Evolutionary conservation across 2,888 invertebrate genomes (phyloP), one percentile per base, ranked within the genome.

Genomic region (Sialis fuliginosa): DNA sequence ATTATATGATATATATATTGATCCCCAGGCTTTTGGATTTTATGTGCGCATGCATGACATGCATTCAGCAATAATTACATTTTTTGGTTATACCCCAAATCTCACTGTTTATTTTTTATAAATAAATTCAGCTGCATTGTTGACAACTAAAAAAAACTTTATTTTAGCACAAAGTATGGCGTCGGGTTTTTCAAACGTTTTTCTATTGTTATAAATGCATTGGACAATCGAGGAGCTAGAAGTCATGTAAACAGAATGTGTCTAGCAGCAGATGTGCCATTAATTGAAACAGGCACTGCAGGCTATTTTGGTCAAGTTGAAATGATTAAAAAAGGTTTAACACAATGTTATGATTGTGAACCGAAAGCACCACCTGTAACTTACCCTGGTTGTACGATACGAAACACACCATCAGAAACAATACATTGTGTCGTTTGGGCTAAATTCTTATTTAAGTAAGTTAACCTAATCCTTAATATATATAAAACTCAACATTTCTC

Each of bases 351-450:
- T 57, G 98, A 99, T 64, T 99, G 98, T 62, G 80, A 81, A 46
- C 90, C 91, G 0, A 92, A 92, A 64, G 80, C 88, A 6, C 74
- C 83, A 12, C 90, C 91, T 60, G 95, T 92, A 62, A 82, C 88
- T 6, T 99, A 81, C 67, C 97, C 98, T 0, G 95, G 96, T 0
- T 99, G 98, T 63, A 99, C 98, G 2, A 99, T 99, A 54, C 75
- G 98, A 39, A 99, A 99, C 62, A 99, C 98, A 0, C 98, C 98
- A 0, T 96, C 95, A 0, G 97, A 98, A 63, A 92, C 92, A 0
- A 95, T 98, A 55, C 98, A 99, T 66, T 99, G 98, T 63, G 93
- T 98, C 54, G 96, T 98, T 13, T 99, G 98, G 98, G 89, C 95
- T 0, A 99, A 99, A 65, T 95, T 96, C 71, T 75, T 98, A 7